A percentile compares a stretch with the other conserved stretches of the same genome.
These are phyloP conservation scores for Macrosiphum euphorbiae DNA, from an alignment of 2,888 invertebrate genomes.

Conservation along the genomic window DNA sequence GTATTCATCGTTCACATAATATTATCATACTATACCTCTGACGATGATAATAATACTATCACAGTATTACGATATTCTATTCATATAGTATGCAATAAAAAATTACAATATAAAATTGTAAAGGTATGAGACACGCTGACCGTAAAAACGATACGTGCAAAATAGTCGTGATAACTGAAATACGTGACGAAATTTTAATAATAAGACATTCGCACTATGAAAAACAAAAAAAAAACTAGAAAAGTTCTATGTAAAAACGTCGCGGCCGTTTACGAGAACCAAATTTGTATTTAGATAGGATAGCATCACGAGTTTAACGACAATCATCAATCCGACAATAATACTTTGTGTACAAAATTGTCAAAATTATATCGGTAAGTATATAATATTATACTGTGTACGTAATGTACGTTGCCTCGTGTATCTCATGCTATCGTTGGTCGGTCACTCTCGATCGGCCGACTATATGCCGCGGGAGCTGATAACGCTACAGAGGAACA, in stretches of 20 bases:
- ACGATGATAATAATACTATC: no score
- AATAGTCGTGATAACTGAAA: neutral
- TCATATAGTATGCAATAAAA: no score
- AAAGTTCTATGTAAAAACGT: neutral
- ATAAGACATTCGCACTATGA: neutral
- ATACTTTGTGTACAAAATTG: neutral
- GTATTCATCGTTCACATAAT: neutral
- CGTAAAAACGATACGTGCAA: no score
- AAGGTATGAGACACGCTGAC: neutral
- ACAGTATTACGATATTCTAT: no score
- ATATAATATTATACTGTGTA: neutral
- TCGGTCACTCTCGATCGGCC: neutral
- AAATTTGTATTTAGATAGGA: neutral
- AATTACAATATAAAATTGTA: no score
- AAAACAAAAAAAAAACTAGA: neutral
- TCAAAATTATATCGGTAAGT: neutral
- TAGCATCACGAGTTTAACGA: neutral
- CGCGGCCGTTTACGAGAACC: neutral
- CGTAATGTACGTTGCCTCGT: neutral
- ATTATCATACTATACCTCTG: neutral
- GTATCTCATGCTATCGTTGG: neutral
- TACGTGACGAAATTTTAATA: neutral
- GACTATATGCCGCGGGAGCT: neutral
- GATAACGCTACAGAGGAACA: neutral
- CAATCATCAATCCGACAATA: neutral